These are phyloP conservation scores for Cyrtonyx montezumae DNA, from an alignment of 2,113 vertebrate species.

Conservation along the genomic window DNA sequence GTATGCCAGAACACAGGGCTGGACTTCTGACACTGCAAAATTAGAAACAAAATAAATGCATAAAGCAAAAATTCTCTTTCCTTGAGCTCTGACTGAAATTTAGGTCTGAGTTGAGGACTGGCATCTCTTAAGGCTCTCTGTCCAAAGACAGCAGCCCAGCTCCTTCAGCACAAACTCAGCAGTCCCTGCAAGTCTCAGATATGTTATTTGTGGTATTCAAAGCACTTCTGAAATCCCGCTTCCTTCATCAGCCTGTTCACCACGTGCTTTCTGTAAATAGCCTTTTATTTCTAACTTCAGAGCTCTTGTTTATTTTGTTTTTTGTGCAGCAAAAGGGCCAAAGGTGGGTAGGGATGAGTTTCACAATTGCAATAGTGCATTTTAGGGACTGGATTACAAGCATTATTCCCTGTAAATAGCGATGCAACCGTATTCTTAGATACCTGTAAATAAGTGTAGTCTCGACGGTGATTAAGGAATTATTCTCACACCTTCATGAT, in stretches of 20 bases:
- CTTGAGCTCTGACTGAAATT: not conserved
- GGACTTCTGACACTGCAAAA: not conserved
- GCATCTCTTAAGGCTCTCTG: not conserved
- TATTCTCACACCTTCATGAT: not conserved
- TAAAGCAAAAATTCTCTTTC: not conserved
- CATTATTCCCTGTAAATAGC: not conserved
- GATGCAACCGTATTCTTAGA: not conserved
- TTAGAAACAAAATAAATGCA: not conserved
- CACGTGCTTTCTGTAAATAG: not conserved
- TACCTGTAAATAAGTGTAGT: not conserved
- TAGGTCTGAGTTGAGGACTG: not conserved
- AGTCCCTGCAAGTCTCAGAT: not conserved
- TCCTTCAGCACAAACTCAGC: not conserved
- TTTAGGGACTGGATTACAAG: not conserved
- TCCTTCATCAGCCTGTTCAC: not conserved
- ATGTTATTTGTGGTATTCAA: accelerated
- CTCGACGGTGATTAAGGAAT: not conserved
- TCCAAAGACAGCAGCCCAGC: not conserved
- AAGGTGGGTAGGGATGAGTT: not conserved
- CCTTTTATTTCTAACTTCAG: not conserved
- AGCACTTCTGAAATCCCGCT: not conserved
- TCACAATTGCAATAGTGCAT: not conserved
- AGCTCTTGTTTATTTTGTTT: not conserved
- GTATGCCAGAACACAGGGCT: not conserved
- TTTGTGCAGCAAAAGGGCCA: not conserved